Percentiles rank a stretch among this genome's conserved stretches.
Conservation (phyloP, 2,113 vertebrate genomes). For the Rhabdornis inornatus region DNA sequence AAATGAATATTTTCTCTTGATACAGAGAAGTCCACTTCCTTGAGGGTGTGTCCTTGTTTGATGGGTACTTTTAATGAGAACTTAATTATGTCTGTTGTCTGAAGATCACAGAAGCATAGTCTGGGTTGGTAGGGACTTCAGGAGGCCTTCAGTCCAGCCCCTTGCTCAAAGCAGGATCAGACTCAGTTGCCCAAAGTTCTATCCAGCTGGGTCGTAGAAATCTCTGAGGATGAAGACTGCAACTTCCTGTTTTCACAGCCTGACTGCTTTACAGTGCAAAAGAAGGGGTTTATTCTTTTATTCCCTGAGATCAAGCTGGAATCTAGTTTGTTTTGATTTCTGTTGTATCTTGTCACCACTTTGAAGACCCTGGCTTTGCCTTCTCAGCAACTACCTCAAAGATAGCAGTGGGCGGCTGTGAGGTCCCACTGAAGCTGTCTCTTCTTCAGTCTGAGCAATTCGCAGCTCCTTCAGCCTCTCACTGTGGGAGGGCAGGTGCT, state of each 20-base stretch:
- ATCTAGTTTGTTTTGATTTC: neutral
- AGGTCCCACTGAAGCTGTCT: neutral
- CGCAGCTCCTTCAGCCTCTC: neutral
- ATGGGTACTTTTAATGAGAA: neutral
- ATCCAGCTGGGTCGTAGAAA: neutral
- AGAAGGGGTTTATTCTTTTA: neutral
- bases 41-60: neutral
- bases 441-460: neutral
- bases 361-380: neutral
- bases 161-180: neutral
- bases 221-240: neutral
- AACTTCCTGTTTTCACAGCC: neutral
- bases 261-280: neutral
- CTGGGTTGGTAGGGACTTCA: neutral
- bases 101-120: neutral
- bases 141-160: neutral
- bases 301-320: neutral
- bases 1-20: neutral
- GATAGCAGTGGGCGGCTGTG: neutral
- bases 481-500: neutral
- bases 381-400: neutral
- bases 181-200: neutral
- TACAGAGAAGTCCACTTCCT: neutral
- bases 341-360: neutral
- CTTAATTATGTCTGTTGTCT: neutral